A percentile compares a stretch with the other conserved stretches of the same genome.
These are phyloP conservation scores for Artibeus jamaicensis DNA, from an alignment of 2,797 vertebrate genomes.

Conservation along the genomic window DNA sequence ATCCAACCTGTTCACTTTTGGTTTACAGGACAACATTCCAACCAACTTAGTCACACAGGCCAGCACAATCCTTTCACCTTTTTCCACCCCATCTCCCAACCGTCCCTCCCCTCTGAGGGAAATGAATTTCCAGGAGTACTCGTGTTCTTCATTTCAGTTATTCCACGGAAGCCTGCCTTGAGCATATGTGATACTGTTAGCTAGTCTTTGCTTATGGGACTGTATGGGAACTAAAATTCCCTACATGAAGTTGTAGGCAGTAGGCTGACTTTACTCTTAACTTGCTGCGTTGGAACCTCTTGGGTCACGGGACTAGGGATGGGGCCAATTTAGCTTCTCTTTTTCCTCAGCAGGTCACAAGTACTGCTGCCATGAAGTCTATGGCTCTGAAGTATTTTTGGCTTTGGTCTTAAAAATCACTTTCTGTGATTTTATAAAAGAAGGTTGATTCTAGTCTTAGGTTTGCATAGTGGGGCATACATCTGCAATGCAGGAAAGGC, in stretches of 20 bases:
- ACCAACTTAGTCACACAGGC: not conserved
- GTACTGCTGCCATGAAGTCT: not conserved
- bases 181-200: not conserved
- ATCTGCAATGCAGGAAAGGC: not conserved
- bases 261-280: not conserved
- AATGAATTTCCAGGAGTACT: not conserved
- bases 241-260: not conserved
- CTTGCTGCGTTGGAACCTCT: not conserved
- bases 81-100: not conserved
- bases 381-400: not conserved
- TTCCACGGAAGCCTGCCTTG: not conserved
- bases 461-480: not conserved
- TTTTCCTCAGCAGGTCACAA: not conserved
- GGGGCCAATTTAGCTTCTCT: not conserved
- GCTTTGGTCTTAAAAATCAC: not conserved
- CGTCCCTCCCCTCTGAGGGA: not conserved
- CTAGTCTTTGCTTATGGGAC: not conserved
- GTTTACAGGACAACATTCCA: not conserved
- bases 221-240: not conserved
- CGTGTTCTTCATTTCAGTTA: not conserved
- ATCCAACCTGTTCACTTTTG: not conserved
- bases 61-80: not conserved
- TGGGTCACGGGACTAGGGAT: not conserved
- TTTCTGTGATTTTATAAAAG: conserved; percentile 40
- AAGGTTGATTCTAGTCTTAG: not conserved